Evolutionary conservation across 2,113 vertebrate genomes (phyloP).

Genomic region (Eurystomus gularis): DNA sequence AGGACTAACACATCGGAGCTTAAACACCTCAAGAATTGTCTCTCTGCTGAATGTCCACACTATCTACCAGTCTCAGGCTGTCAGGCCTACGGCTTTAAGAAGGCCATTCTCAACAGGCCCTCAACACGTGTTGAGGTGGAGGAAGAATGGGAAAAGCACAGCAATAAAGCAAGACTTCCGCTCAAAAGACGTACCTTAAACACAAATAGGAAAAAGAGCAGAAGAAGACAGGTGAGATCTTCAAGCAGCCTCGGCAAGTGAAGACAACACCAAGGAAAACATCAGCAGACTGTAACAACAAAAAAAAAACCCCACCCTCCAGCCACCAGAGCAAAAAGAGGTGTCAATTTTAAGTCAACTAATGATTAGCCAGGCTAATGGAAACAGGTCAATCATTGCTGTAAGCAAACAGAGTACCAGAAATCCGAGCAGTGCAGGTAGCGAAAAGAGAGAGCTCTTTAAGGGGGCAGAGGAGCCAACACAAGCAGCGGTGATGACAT

Average conservation of each 20-base stretch:
- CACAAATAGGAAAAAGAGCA: background rate
- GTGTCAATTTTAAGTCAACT: constrained; percentile 47
- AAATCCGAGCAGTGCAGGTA: constrained; percentile 44
- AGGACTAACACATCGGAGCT: background rate
- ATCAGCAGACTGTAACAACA: background rate
- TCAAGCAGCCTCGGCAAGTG: background rate
- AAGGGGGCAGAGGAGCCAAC: constrained; percentile 14
- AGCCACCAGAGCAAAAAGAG: background rate
- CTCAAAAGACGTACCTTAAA: background rate
- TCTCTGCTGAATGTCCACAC: background rate
- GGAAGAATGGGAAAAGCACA: background rate
- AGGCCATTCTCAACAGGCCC: background rate
- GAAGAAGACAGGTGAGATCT: background rate
- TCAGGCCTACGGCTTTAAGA: background rate
- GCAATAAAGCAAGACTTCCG: background rate
- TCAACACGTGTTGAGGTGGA: background rate
- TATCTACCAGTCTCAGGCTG: background rate
- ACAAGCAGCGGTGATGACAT: constrained; percentile 5
- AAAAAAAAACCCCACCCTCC: background rate
- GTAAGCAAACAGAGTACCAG: constrained; percentile 42
- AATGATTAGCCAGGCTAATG: constrained; percentile 57
- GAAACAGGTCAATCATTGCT: constrained; percentile 66
- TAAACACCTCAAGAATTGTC: background rate
- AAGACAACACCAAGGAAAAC: background rate
- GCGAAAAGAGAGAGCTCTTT: background rate